Evolutionary conservation across 2,113 vertebrate genomes (phyloP), one percentile per base, ranked within the genome.

Genomic region (Brachirus orientalis): DNA sequence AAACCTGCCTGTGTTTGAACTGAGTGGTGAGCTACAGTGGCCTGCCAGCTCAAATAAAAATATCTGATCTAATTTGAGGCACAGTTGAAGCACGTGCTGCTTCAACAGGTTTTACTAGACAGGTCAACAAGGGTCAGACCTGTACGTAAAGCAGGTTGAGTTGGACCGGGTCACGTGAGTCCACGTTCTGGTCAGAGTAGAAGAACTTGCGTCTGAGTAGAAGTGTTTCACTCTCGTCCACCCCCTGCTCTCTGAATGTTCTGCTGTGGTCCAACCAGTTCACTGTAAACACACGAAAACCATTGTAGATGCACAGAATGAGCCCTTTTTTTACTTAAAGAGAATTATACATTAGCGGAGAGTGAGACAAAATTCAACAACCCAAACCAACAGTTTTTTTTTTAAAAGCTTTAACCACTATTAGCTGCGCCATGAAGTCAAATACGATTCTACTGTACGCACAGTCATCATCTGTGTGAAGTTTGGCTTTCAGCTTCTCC

Each of bases 161-260:
- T 75, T 99, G 98, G 68, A 99, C 98, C 0, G 98, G 98, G 85
- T 99, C 98, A 67, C 98, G 90, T 0, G 98, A 99, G 83, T 99
- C 98, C n/a, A 99, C 98, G 0, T 99, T 99, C 92, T 99, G 98
- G 85, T 99, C 98, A 0, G 98, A 99, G 84, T 99, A 99, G 87
- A 99, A 99, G 89, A 99, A 99, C 88, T 99, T 99, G 0, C 98
- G 91, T 47, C 97, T 92, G 35, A 99, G 92, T 45, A 99, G 90
- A 0, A 99, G 89, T 0, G 95, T 99, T 83, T 99, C 97, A 0
- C 91, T 98, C 69, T 99, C 98, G 17, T 99, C 98, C 0, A 99
- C 97, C 0, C 98, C 98, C 84, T 99, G 98, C 67, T 99, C 98
- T 65, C 97, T 91, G 88, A 99, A 99, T 0, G 97, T 99, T 12